Conservation (phyloP, 2,113 vertebrate genomes). For the Prolemur simus region DNA sequence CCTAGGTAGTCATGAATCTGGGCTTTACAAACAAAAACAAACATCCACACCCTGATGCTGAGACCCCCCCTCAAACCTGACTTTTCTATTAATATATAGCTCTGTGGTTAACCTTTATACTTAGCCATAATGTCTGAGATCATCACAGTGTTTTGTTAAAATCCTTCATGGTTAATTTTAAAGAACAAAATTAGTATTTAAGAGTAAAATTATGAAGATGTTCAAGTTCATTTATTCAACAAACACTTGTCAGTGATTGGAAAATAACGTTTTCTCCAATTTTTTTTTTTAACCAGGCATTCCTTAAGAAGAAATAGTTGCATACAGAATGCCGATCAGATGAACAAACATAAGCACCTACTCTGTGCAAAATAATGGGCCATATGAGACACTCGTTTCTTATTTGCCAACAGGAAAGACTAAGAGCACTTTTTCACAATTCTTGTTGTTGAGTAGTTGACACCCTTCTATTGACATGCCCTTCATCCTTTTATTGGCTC, state of each 20-base stretch:
- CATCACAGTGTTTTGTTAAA: neutral
- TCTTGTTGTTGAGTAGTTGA: slow-evolving; percentile 35
- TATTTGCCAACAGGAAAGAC: slow-evolving; percentile 4
- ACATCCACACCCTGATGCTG: neutral
- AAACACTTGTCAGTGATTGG: neutral
- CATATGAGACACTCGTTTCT: neutral
- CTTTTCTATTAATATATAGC: neutral
- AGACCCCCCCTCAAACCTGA: slow-evolving; percentile 2
- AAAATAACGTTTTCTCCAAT: slow-evolving; percentile 27
- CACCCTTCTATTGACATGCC: neutral
- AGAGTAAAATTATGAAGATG: slow-evolving; percentile 51
- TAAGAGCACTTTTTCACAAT: neutral
- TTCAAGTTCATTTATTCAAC: neutral
- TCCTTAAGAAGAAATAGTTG: neutral
- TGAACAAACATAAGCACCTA: neutral
- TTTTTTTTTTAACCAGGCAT: neutral
- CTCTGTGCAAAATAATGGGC: neutral
- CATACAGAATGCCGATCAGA: neutral
- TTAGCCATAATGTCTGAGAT: neutral
- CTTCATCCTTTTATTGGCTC: slow-evolving; percentile 33
- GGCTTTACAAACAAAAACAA: neutral
- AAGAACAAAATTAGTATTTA: slow-evolving; percentile 44
- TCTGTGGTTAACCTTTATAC: neutral
- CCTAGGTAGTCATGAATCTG: neutral
- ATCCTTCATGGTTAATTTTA: slow-evolving; percentile 30